phyloP scores from a whole-genome alignment of 2,888 invertebrate genomes.

The Napeogenes sylphis region DNA sequence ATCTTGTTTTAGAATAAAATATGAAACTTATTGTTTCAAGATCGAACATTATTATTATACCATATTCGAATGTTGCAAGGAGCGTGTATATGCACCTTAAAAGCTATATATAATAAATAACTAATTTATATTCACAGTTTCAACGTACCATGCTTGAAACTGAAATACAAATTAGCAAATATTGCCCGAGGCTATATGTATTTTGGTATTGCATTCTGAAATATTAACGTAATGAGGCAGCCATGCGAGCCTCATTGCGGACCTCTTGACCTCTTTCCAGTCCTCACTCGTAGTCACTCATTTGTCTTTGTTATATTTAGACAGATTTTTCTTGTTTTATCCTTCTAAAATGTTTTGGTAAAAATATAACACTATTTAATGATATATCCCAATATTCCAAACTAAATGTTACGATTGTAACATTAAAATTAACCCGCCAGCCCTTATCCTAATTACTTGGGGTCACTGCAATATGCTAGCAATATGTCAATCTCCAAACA shows the following conservation, averaged over 20 bases:
- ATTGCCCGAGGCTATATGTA: conserved; percentile 3
- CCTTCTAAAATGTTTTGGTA: conserved; percentile 5
- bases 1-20: too few species aligned
- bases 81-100: too few species aligned
- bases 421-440: background rate
- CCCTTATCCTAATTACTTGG: too few species aligned
- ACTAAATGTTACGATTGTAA: too few species aligned
- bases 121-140: background rate
- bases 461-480: too few species aligned
- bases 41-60: too few species aligned
- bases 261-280: conserved; percentile 28
- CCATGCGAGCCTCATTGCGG: conserved; percentile 22
- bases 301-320: conserved; percentile 17
- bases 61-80: too few species aligned
- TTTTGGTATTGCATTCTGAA: conserved; percentile 21
- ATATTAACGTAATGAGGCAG: conserved; percentile 28
- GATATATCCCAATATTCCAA: too few species aligned
- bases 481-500: too few species aligned
- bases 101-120: too few species aligned
- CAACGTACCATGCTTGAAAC: background rate
- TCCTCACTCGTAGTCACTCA: conserved; percentile 19
- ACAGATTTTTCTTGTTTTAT: conserved; percentile 16
- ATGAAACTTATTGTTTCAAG: too few species aligned
- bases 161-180: conserved; percentile 16
- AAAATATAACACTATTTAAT: background rate